Evolutionary conservation across 1,140 invertebrate genomes (phyloP).

Genomic region (Lordiphosa clarofinis): DNA sequence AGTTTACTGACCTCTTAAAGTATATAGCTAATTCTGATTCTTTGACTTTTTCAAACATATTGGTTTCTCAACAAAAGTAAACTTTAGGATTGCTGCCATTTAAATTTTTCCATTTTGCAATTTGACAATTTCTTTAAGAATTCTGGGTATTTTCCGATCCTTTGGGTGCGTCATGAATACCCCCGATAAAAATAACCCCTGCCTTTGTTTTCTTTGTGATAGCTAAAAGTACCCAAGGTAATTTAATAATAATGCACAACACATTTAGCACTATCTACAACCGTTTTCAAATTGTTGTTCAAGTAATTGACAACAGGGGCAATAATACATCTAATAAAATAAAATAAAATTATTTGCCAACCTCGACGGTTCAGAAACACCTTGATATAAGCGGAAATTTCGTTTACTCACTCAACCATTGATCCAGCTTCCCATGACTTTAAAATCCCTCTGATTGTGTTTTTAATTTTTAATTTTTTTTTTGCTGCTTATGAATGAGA

Average conservation of each 20-base stretch:
- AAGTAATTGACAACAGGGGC: constrained; percentile 21
- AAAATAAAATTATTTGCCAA: neutral
- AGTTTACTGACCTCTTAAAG: too few relatives aligned
- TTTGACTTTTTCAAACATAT: too few relatives aligned
- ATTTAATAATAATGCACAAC: constrained; percentile 2
- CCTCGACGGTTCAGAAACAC: neutral
- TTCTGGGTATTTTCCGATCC: too few relatives aligned
- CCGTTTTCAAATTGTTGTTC: constrained; percentile 25
- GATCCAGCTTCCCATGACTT: constrained; percentile 17
- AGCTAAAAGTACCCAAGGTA: neutral
- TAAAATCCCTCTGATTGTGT: constrained; percentile 11
- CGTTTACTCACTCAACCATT: neutral
- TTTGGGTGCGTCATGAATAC: too few relatives aligned
- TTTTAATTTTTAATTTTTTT: constrained; percentile 15
- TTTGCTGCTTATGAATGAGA: constrained; percentile 34
- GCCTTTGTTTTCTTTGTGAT: too few relatives aligned
- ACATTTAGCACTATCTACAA: constrained; percentile 23
- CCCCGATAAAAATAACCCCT: too few relatives aligned
- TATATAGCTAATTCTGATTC: too few relatives aligned
- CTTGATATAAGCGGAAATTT: neutral
- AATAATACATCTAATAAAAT: constrained; percentile 1
- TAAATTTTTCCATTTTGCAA: too few relatives aligned
- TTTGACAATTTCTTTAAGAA: too few relatives aligned
- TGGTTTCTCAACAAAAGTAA: too few relatives aligned
- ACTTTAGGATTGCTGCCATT: too few relatives aligned